These are phyloP conservation scores for Phrynosoma platyrhinos DNA, from an alignment of 2,113 vertebrate species.

Conservation along the genomic window DNA sequence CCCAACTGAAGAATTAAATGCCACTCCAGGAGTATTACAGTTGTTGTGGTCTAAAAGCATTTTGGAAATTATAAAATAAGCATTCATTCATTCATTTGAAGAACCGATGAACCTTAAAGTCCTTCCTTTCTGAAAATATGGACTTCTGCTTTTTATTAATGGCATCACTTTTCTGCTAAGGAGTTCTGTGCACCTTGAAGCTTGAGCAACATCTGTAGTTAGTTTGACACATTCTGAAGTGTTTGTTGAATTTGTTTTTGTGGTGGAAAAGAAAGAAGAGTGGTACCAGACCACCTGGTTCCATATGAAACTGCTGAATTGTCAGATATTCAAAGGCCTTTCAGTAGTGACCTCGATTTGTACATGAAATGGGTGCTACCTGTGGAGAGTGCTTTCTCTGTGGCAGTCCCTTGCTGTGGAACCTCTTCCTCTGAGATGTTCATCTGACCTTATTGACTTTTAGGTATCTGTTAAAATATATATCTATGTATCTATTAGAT, in stretches of 20 bases:
- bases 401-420: not conserved
- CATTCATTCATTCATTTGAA: not conserved
- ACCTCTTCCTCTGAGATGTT: not conserved
- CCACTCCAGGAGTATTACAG: not conserved
- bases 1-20: not conserved
- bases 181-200: not conserved
- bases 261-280: not conserved
- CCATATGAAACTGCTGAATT: not conserved
- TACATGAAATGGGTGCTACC: not conserved
- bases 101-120: not conserved
- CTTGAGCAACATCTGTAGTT: not conserved
- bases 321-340: not conserved
- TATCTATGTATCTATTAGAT: not conserved
- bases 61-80: not conserved
- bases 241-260: not conserved
- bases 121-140: not conserved
- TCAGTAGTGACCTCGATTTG: not conserved
- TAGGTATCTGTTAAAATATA: not conserved
- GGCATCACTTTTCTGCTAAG: not conserved
- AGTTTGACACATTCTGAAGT: constrained; percentile 4
- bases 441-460: not conserved
- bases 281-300: not conserved
- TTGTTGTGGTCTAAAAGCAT: not conserved
- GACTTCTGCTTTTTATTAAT: not conserved
- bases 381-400: not conserved